Conservation (phyloP, 1,140 invertebrate genomes). For the Cheumatopsyche charites region DNA sequence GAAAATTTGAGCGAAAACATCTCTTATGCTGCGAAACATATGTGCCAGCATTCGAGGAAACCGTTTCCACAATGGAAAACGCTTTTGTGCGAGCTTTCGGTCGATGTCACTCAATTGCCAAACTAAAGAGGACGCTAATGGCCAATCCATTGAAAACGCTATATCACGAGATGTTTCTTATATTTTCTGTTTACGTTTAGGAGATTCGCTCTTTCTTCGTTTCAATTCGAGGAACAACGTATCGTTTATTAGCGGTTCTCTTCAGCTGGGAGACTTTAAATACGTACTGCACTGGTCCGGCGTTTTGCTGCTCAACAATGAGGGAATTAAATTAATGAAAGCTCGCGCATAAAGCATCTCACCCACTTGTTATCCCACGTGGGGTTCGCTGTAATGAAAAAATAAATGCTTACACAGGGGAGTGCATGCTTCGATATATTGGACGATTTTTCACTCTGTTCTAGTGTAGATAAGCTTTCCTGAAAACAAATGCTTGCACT, state of each 20-base stretch:
- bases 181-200: background rate
- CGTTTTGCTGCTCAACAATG: conserved; percentile 28
- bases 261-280: too few relatives aligned
- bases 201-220: background rate
- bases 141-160: background rate
- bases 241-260: too few relatives aligned
- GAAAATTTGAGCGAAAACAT: conserved; percentile 6
- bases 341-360: conserved; percentile 33
- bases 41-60: background rate
- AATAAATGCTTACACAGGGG: conserved; percentile 40
- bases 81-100: background rate
- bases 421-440: conserved; percentile 32
- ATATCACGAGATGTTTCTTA: background rate
- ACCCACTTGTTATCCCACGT: conserved; percentile 38
- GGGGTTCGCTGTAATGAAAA: conserved; percentile 39
- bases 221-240: too few relatives aligned
- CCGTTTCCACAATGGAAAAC: background rate
- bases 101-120: background rate
- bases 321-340: conserved; percentile 45
- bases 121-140: background rate
- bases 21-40: background rate
- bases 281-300: background rate
- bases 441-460: conserved; percentile 14
- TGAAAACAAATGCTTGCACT: background rate
- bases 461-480: background rate